These are phyloP conservation scores for Cryptocephalus moraei DNA, from an alignment of 2,888 invertebrate species.

Conservation along the genomic window DNA sequence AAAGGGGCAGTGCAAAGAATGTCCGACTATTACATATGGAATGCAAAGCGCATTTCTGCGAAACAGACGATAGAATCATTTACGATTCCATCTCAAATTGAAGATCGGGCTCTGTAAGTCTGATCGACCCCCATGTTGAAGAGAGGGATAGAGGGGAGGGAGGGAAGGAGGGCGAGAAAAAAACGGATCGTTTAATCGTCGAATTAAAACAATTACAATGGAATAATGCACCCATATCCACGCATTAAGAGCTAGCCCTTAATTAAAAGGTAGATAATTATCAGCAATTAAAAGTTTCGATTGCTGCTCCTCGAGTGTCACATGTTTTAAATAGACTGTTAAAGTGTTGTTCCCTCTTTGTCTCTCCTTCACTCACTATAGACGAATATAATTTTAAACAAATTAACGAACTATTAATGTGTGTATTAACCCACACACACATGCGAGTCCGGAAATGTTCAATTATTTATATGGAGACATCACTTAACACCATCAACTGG, in stretches of 20 bases:
- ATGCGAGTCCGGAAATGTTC: conserved; percentile 22
- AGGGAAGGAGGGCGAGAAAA: too few relatives aligned
- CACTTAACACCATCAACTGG: conserved; percentile 24
- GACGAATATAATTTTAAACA: conserved; percentile 14
- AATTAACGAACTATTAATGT: conserved; percentile 21
- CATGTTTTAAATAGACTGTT: conserved; percentile 7
- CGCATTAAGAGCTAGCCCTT: not conserved
- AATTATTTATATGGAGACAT: conserved; percentile 29
- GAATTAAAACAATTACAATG: conserved; percentile 6
- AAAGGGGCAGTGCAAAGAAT: too few relatives aligned
- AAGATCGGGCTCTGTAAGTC: too few relatives aligned
- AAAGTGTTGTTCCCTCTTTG: not conserved
- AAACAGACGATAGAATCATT: too few relatives aligned
- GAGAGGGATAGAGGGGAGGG: too few relatives aligned
- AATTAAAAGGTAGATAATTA: conserved; percentile 17
- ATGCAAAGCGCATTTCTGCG: too few relatives aligned
- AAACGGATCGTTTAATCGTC: too few relatives aligned
- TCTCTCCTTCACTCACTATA: conserved; percentile 5
- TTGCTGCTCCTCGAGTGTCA: conserved; percentile 12
- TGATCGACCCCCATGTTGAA: too few relatives aligned
- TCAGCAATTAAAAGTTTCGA: conserved; percentile 15
- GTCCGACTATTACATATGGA: too few relatives aligned
- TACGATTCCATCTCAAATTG: too few relatives aligned
- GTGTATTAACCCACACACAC: conserved; percentile 13
- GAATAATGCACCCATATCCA: conserved; percentile 16